Conservation (phyloP, 2,797 vertebrate genomes). For the Smutsia temminckii region DNA sequence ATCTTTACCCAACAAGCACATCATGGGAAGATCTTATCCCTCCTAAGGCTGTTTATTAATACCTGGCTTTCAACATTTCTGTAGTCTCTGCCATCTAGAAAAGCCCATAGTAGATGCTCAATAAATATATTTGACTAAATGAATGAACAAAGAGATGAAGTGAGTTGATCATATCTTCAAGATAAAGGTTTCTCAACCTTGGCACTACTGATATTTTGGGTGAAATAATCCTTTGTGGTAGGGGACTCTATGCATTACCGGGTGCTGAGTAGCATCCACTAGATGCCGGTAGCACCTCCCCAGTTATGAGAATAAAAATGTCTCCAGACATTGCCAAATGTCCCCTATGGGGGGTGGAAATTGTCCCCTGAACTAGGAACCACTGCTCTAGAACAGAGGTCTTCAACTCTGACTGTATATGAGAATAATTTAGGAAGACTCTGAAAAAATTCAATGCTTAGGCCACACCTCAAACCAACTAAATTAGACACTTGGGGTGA, state of each 20-base stretch:
- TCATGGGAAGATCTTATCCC: neutral
- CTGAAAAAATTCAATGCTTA: neutral
- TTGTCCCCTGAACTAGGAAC: neutral
- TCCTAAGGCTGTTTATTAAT: neutral
- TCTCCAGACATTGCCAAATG: neutral
- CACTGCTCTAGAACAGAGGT: neutral
- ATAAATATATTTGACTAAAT: neutral
- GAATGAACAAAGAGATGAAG: neutral
- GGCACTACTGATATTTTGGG: neutral
- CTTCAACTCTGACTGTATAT: neutral
- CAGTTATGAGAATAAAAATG: neutral
- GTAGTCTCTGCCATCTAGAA: neutral
- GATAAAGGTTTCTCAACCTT: neutral
- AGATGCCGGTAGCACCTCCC: neutral
- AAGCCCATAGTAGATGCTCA: neutral
- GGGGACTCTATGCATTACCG: neutral
- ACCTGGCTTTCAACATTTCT: neutral
- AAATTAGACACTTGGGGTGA: neutral
- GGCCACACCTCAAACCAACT: neutral
- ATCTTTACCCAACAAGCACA: neutral
- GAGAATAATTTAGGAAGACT: neutral
- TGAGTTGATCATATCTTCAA: neutral
- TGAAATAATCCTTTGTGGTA: neutral
- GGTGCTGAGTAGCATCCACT: neutral
- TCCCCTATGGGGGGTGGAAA: neutral